phyloP scores from a whole-genome alignment of 2,888 invertebrate genomes.

The Meliscaeva auricollis region DNA sequence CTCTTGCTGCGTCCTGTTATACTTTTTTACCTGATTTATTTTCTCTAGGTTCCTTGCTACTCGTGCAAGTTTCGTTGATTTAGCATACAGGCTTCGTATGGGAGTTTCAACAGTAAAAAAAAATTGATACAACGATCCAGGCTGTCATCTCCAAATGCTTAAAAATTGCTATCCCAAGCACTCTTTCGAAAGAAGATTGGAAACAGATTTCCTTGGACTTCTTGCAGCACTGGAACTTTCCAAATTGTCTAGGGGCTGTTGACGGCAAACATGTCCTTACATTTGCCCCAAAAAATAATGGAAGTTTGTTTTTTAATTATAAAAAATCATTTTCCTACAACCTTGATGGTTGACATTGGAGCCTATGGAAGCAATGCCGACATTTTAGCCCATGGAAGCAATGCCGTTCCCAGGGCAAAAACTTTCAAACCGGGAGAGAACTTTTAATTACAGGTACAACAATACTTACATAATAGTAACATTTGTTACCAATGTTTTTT shows the following conservation, averaged over 20 bases:
- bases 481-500: too few relatives aligned
- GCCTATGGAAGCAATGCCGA: constrained; percentile 5
- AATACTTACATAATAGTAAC: background rate
- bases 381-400: constrained; percentile 3
- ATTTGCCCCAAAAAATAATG: constrained; percentile 1
- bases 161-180: background rate
- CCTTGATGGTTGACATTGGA: constrained; percentile 1
- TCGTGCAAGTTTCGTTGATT: constrained; percentile 3
- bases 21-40: too few relatives aligned
- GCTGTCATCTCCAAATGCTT: background rate
- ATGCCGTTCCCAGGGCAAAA: background rate
- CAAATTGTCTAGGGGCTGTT: constrained; percentile 5
- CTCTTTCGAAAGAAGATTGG: background rate
- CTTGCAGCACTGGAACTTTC: constrained; percentile 16
- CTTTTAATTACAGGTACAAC: constrained; percentile 2
- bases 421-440: background rate
- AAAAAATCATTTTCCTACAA: constrained; percentile 16
- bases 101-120: constrained; percentile 6
- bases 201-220: background rate
- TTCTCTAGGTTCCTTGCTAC: constrained; percentile 8
- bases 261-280: background rate
- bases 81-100: background rate
- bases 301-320: background rate
- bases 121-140: too few relatives aligned
- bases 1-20: too few relatives aligned